Evolutionary conservation across 1,140 invertebrate species (phyloP).

Genomic region (Zaprionus gabonicus): DNA sequence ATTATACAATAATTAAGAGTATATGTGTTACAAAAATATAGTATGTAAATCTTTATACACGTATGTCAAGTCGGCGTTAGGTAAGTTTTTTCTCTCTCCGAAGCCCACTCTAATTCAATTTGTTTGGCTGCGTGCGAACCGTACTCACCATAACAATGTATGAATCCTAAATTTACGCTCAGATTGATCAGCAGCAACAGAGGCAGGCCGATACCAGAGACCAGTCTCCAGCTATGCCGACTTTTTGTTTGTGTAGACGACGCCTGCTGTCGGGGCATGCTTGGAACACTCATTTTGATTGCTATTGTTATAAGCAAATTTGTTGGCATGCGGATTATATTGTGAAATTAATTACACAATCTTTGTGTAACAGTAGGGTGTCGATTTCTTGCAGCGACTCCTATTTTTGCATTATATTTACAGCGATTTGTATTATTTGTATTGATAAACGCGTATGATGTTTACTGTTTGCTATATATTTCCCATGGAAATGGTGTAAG

Average conservation of each 20-base stretch:
- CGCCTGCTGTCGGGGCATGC: constrained; percentile 70
- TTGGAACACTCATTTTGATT: constrained; percentile 78
- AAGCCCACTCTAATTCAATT: constrained; percentile 58
- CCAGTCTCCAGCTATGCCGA: constrained; percentile 37
- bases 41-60: too few relatives aligned
- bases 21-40: too few relatives aligned
- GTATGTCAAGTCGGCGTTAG: neutral
- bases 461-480: constrained; percentile 55
- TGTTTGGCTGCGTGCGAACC: constrained; percentile 42
- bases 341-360: constrained; percentile 76
- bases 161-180: constrained; percentile 59
- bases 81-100: constrained; percentile 8
- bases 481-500: constrained; percentile 33
- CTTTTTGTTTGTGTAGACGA: constrained; percentile 32
- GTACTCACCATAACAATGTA: constrained; percentile 80
- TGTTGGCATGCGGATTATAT: constrained; percentile 49
- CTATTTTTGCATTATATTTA: constrained; percentile 65
- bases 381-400: constrained; percentile 19
- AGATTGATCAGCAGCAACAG: constrained; percentile 72
- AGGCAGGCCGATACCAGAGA: constrained; percentile 40
- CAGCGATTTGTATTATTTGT: constrained; percentile 43
- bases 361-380: constrained; percentile 51
- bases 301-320: constrained; percentile 58
- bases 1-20: too few relatives aligned
- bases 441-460: constrained; percentile 1